Base-by-base conservation (phyloP, 2,797 vertebrate species). In the Xenentodon cancila region DNA sequence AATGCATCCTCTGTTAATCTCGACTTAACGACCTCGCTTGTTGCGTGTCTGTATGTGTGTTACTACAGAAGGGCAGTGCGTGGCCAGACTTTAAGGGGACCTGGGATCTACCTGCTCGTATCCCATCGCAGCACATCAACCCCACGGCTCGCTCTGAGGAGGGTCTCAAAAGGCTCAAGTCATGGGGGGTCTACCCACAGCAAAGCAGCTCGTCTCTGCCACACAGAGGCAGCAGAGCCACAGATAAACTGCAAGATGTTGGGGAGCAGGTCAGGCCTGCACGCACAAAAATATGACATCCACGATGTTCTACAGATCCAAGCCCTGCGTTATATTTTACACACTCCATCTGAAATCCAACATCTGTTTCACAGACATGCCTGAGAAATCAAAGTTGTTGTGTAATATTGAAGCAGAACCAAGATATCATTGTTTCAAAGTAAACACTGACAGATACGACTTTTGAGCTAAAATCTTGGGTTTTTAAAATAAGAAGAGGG, bases 21-120 rank as follows among this genome's bases (percentile, higher is more conserved):
- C 37, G 5, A 53, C 34, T 49, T 18, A 13, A 11, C 9, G 3
- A 3, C 19, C 12, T 53, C 8, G 3, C 21, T 50, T 1, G n/a
- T 19, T 45, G 17, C 11, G 19, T 11, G 5, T 67, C 3, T 64
- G 20, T 5, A 25, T 79, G 20, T 61, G 16, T 30, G 8, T 18
- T 60, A 20, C 45, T 45, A 19, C 46, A 93, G 91, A 82, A 25
- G 21, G 84, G 79, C 58, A 82, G 71, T 51, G 63, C 88, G 3
- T 91, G 91, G 91, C 66, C 92, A 18, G 85, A 86, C 46, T 93
- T 92, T 48, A 89, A 88, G 51, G 91, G 92, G 4, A 93, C 92
- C 3, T 93, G 93, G 93, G 92, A 92, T 66, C 83, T 92, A 46
- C 92, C 92, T 4, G 64, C 54, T 30, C 78, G 57, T 5, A 84